phyloP scores from a whole-genome alignment of 2,797 vertebrate genomes.

The Mormyrops boulengeri region DNA sequence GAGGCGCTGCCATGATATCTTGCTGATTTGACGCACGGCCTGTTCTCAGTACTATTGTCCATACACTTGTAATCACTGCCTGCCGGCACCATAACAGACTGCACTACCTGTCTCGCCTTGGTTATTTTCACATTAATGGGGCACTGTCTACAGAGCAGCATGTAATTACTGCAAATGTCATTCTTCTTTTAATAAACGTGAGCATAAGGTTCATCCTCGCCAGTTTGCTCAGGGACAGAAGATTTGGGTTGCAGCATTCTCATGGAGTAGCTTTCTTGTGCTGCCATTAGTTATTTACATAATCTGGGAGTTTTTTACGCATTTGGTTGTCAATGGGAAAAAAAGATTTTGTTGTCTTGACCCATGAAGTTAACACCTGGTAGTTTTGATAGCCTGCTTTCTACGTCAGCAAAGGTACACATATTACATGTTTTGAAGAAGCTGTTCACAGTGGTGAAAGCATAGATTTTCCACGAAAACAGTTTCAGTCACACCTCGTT shows the following conservation, averaged over 20 bases:
- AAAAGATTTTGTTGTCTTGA: neutral
- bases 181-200: neutral
- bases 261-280: neutral
- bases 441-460: neutral
- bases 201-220: neutral
- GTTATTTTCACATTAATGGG: neutral
- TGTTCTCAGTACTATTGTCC: neutral
- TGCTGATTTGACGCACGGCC: neutral
- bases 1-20: neutral
- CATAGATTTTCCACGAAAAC: neutral
- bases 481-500: neutral
- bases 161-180: neutral
- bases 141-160: neutral
- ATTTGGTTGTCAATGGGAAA: neutral
- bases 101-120: neutral
- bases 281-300: neutral
- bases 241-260: neutral
- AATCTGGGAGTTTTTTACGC: neutral
- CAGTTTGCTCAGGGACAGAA: neutral
- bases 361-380: neutral
- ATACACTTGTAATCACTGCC: neutral
- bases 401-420: neutral
- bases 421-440: neutral
- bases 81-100: neutral
- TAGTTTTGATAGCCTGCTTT: neutral